Evolutionary conservation across 37 sponge, comb jelly and placozoan species (phyloP).

Genomic region (Axinella damicornis): DNA sequence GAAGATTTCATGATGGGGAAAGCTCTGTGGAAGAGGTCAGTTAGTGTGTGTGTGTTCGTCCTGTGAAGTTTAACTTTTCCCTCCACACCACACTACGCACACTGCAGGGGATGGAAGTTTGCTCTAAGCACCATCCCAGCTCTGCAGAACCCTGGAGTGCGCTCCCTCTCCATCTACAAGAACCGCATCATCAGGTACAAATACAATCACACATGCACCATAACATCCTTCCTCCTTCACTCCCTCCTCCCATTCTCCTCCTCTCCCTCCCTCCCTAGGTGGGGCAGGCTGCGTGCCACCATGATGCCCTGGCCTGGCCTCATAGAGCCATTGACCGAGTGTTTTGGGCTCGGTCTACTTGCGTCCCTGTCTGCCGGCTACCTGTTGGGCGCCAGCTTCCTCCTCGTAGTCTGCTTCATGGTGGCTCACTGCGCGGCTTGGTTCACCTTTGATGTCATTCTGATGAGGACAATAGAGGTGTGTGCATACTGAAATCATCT

Average conservation of each 20-base stretch:
- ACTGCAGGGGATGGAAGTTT: constrained; percentile 74
- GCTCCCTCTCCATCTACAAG: constrained; percentile 43
- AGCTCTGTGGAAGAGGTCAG: constrained; percentile 41
- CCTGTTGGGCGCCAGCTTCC: constrained; percentile 9
- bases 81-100: no score
- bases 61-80: no score
- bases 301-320: constrained; percentile 83
- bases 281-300: constrained; percentile 74
- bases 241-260: no score
- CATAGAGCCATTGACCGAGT: constrained; percentile 86
- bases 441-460: constrained; percentile 34
- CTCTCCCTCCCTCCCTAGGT: constrained; percentile 27
- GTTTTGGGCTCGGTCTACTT: constrained; percentile 66
- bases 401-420: constrained; percentile 9
- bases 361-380: constrained; percentile 8
- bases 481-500: no score
- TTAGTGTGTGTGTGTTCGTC: neutral
- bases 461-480: constrained; percentile 24
- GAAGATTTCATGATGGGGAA: constrained; percentile 85
- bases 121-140: constrained; percentile 70
- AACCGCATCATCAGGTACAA: constrained; percentile 61
- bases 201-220: no score
- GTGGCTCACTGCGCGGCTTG: constrained; percentile 25
- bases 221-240: no score
- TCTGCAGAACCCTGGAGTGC: constrained; percentile 65